phyloP scores from a whole-genome alignment of 2,888 invertebrate species.

The Lasioglossum zephyrum region DNA sequence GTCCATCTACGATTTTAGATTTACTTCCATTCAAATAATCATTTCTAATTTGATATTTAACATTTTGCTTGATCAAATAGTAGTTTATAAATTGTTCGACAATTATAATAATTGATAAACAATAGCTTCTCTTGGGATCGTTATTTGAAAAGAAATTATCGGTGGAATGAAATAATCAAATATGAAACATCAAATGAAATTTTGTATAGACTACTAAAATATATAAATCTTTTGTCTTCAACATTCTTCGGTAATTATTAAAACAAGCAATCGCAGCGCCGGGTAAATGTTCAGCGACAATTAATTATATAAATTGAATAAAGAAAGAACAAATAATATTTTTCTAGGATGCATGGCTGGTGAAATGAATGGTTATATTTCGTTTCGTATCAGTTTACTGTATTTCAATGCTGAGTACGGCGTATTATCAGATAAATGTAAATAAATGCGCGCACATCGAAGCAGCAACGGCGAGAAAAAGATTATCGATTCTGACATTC shows the following conservation, averaged over 20 bases:
- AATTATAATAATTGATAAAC: not conserved
- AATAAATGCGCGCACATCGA: constrained; percentile 61
- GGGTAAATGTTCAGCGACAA: not conserved
- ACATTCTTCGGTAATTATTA: not conserved
- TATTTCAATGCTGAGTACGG: constrained; percentile 65
- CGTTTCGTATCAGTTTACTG: constrained; percentile 58
- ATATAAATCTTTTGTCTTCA: not conserved
- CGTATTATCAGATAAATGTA: constrained; percentile 62
- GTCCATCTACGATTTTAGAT: not conserved
- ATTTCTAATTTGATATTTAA: not conserved
- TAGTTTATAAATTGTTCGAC: not conserved
- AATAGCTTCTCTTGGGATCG: not conserved
- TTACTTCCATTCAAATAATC: not conserved
- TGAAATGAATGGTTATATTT: constrained; percentile 44
- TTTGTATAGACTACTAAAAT: not conserved
- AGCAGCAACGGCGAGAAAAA: constrained; percentile 54
- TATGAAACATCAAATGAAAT: not conserved
- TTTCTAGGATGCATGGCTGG: constrained; percentile 39
- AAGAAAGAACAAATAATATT: not conserved
- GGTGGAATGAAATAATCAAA: not conserved
- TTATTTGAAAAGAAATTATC: not conserved
- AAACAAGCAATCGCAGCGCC: not conserved
- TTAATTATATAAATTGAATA: not conserved
- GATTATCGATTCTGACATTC: constrained; percentile 47
- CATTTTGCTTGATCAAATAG: not conserved